phyloP scores from a whole-genome alignment of 2,888 invertebrate species.

The Epinotia nisella region DNA sequence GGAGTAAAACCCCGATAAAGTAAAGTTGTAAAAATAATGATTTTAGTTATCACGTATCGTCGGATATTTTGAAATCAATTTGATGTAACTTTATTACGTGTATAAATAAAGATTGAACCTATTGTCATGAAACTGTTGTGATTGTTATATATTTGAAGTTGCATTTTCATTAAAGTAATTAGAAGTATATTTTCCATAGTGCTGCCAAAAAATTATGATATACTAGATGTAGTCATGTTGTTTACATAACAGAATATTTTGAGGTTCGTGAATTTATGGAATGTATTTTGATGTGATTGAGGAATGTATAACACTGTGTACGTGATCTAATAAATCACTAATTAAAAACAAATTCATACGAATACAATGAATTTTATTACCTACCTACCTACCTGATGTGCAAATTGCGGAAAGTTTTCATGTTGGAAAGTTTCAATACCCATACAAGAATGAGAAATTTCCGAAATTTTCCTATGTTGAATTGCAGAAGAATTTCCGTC shows the following conservation, averaged over 20 bases:
- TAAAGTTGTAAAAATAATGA: conserved; percentile 71
- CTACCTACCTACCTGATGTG: too few relatives aligned
- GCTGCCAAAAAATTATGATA: conserved; percentile 84
- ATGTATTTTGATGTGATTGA: conserved; percentile 78
- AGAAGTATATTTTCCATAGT: conserved; percentile 85
- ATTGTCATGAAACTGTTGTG: conserved; percentile 81
- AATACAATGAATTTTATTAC: conserved; percentile 52
- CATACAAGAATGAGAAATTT: too few relatives aligned
- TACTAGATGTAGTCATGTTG: conserved; percentile 81
- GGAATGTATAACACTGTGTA: conserved; percentile 76
- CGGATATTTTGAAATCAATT: conserved; percentile 65
- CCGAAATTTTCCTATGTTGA: too few relatives aligned
- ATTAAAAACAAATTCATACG: conserved; percentile 73
- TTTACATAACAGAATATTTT: conserved; percentile 80
- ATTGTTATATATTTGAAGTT: conserved; percentile 83
- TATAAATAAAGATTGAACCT: conserved; percentile 65
- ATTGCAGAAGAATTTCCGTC: too few relatives aligned
- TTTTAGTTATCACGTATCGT: conserved; percentile 63
- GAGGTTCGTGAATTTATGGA: conserved; percentile 79
- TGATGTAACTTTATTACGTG: conserved; percentile 65
- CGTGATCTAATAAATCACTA: conserved; percentile 75
- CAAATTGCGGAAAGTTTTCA: too few relatives aligned
- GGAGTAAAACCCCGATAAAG: conserved; percentile 78
- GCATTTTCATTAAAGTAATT: conserved; percentile 81
- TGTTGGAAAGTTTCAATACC: too few relatives aligned